A percentile compares a stretch with the other conserved stretches of the same genome.
phyloP scores from a whole-genome alignment of 1,140 invertebrate genomes.

The Prorops nasuta region DNA sequence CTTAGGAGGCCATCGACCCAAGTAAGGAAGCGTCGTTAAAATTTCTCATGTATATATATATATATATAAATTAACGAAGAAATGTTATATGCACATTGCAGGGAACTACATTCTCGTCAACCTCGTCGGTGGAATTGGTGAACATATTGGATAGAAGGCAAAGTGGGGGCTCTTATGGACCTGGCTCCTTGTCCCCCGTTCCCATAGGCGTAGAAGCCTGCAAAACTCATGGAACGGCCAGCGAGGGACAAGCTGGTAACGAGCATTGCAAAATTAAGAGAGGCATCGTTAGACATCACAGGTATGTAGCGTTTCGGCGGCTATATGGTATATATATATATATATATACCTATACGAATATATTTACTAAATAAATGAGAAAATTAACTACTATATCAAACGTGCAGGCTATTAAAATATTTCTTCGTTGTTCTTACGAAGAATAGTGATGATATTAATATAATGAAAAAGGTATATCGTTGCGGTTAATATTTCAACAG shows the following conservation, averaged over 20 bases:
- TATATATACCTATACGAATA: too few relatives aligned
- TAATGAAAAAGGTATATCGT: too few relatives aligned
- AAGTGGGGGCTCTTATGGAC: constrained; percentile 49
- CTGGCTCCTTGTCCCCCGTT: constrained; percentile 50
- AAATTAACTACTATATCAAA: too few relatives aligned
- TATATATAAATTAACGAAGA: constrained; percentile 1
- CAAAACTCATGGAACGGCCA: constrained; percentile 51
- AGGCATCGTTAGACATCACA: constrained; percentile 54
- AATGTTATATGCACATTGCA: constrained; percentile 16
- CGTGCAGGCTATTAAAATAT: too few relatives aligned
- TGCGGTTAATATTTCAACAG: constrained; percentile 28
- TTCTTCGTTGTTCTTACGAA: neutral
- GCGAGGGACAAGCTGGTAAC: constrained; percentile 43
- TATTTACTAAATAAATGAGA: too few relatives aligned
- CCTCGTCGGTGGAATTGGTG: constrained; percentile 54
- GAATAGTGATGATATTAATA: neutral
- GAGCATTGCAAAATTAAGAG: constrained; percentile 55
- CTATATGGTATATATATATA: too few relatives aligned
- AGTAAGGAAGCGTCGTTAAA: constrained; percentile 28
- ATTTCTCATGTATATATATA: neutral
- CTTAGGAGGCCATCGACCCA: constrained; percentile 49
- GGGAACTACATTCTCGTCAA: constrained; percentile 54
- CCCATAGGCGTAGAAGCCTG: constrained; percentile 50
- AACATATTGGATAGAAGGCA: constrained; percentile 53
- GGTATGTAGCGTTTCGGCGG: too few relatives aligned